Base-by-base conservation (phyloP, 2,888 invertebrate genomes). In the Phlogophora meticulosa region DNA sequence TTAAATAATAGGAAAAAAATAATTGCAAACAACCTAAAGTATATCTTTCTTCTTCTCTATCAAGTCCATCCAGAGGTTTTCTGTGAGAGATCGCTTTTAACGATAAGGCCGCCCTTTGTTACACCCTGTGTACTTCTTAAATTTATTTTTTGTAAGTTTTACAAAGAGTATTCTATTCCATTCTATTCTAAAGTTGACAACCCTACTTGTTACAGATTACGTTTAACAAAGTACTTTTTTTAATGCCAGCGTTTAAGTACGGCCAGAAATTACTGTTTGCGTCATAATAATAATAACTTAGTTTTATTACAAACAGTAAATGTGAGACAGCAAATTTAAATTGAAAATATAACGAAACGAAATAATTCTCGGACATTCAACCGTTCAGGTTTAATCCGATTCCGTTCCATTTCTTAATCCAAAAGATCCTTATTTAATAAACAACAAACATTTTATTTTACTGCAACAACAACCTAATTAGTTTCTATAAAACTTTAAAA, bases 391-490 rank as follows among this genome's bases (percentile, higher is more conserved):
- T 65, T 59, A 48, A 59, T 62, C 51, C 38, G 32, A 62, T 36
- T 46, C 17, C 7, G 15, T 52, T 58, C 36, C 22, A 15, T 71
- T 58, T 53, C 42, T 62, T 63, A 64, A 64, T 73, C 46, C 48
- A 45, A 69, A 64, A 60, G 48, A 75, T 52, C 42, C 38, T 24
- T 10, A 60, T 72, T 74, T 69, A 52, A 73, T 75, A 76, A 81
- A 63, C 66, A 63, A 73, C 62, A 76, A 78, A 76, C 67, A 79
- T 77, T 74, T 64, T 72, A 75, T 72, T 79, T 74, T 57, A 43
- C 38, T 75, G 73, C 70, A 84, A 83, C 76, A 85, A 83, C 82
- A 83, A 84, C 81, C 85, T 82, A 78, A 78, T 82, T 86, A 82
- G 76, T 80, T 84, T 74, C 53, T 68, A 59, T 72, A 66, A 86